Conservation (phyloP, 2,797 vertebrate species). For the Pitangus sulphuratus region DNA sequence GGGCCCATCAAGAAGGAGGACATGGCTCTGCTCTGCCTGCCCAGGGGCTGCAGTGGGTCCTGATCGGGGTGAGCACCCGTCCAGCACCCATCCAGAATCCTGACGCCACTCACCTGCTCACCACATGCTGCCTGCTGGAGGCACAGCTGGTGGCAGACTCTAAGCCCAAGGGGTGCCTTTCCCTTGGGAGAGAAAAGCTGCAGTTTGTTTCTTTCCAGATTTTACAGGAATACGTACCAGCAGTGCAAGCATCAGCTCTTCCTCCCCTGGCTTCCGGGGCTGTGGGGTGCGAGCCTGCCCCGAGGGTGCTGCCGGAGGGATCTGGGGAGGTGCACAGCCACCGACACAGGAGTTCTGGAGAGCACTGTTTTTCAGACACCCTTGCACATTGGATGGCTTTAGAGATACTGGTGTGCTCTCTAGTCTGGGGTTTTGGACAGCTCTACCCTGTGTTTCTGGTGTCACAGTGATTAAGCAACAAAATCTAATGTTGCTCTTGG, state of each 20-base stretch:
- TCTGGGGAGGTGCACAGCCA: background rate
- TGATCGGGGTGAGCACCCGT: background rate
- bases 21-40: background rate
- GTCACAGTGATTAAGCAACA: conserved; percentile 55
- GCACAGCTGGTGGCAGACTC: background rate
- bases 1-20: accelerated
- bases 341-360: background rate
- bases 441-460: conserved; percentile 27
- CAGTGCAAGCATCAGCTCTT: background rate
- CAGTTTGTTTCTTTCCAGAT: background rate
- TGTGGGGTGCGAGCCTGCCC: accelerated
- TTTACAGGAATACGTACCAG: background rate
- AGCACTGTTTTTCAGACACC: background rate
- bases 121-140: accelerated
- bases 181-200: background rate
- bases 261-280: accelerated
- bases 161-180: background rate
- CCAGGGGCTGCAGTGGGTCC: background rate
- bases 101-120: background rate
- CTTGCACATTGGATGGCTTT: background rate
- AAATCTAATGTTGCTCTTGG: conserved; percentile 51
- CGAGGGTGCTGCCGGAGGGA: accelerated
- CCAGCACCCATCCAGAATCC: background rate
- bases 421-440: background rate
- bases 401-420: background rate